Evolutionary conservation across 2,113 vertebrate genomes (phyloP).

Genomic region (Sylvilagus bachmani): DNA sequence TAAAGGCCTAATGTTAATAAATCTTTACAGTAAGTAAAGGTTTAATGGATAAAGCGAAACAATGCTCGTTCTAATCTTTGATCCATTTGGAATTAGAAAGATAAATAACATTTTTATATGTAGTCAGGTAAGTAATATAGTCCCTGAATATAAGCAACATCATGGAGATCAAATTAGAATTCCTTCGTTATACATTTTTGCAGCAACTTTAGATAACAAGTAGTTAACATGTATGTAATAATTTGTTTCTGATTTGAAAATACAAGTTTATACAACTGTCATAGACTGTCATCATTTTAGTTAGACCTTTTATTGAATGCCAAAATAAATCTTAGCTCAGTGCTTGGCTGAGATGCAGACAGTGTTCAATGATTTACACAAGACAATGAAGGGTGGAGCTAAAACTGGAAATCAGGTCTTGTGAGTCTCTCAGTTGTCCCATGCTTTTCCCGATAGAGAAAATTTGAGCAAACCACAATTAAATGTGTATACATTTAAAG

Average conservation of each 20-base stretch:
- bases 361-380: background rate
- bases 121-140: background rate
- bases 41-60: conserved; percentile 29
- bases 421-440: background rate
- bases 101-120: background rate
- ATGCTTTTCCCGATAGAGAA: background rate
- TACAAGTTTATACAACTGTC: background rate
- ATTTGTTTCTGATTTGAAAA: conserved; percentile 37
- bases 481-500: conserved; percentile 14
- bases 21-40: conserved; percentile 9
- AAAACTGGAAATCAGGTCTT: background rate
- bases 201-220: conserved; percentile 11
- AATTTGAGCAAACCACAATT: background rate
- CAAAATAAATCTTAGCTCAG: background rate
- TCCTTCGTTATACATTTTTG: background rate
- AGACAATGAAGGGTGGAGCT: background rate
- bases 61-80: background rate
- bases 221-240: background rate
- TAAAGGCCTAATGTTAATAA: background rate
- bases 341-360: background rate
- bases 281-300: background rate
- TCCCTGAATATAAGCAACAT: background rate
- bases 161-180: background rate
- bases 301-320: background rate
- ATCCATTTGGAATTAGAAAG: conserved; percentile 22